Percentiles rank a stretch among this genome's conserved stretches.
These are phyloP conservation scores for Lithosia quadra DNA, from an alignment of 2,888 invertebrate genomes.

Conservation along the genomic window DNA sequence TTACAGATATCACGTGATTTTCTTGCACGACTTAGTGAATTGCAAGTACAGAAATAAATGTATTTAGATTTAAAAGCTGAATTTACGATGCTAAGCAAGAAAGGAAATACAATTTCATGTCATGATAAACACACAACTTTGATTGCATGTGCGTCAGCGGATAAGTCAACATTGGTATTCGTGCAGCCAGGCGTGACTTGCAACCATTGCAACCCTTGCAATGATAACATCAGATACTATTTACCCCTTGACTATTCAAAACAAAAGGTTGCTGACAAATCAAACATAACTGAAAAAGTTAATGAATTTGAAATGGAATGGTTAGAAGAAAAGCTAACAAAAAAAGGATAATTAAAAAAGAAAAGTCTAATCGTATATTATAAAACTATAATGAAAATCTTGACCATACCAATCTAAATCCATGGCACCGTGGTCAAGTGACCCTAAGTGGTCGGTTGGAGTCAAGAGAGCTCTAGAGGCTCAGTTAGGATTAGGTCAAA, in stretches of 20 bases:
- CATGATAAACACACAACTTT: not conserved
- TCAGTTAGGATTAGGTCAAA: no score
- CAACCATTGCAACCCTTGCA: not conserved
- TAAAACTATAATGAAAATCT: no score
- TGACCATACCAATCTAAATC: no score
- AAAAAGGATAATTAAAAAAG: no score
- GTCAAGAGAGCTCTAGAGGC: no score
- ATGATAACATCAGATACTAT: not conserved
- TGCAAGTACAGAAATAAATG: not conserved
- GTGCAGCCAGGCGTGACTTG: not conserved
- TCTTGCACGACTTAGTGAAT: no score
- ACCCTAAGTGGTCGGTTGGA: no score
- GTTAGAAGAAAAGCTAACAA: no score
- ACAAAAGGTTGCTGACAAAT: not conserved
- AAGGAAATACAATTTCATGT: not conserved
- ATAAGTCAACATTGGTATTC: not conserved
- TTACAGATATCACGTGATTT: no score
- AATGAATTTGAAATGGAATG: no score
- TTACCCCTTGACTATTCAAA: not conserved
- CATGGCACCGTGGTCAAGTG: no score
- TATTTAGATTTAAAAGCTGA: not conserved
- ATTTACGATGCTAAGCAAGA: not conserved
- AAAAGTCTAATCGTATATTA: no score
- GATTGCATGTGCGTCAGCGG: not conserved
- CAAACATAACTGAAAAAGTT: not conserved